Evolutionary conservation across 2,797 vertebrate genomes (phyloP), one percentile per base, ranked within the genome.

Genomic region (Cottoperca gobio): DNA sequence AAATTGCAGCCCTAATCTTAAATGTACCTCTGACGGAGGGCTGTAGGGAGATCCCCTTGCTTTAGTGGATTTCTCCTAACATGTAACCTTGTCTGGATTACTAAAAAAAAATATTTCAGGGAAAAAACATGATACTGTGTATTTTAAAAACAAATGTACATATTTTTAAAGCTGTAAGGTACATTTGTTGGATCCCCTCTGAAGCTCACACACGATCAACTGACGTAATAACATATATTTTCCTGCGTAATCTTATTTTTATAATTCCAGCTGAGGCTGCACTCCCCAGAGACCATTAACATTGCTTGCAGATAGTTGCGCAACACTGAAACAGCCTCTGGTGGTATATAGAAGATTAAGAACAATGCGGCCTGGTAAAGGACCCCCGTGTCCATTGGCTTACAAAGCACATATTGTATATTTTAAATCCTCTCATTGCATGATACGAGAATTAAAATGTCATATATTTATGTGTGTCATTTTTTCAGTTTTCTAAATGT

Each of bases 271-370:
- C 46, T 17, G 48, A 64, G 65, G 71, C 72, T 76, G 45, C 21
- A 37, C 66, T 78, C 72, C 70, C 79, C 48, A 78, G 49, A 63
- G 69, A 69, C 70, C 75, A 85, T 90, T 88, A 88, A 90, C 77
- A 70, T 90, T 80, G 76, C 73, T 70, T 79, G 79, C 86, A 80
- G 76, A 87, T 84, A 77, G 46, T 89, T 89, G 89, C 10, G 45
- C 81, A 91, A 91, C 67, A 60, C 9, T 67, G 37, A 79, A 77
- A 78, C 68, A 87, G 78, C 73, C 76, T 81, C 55, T 69, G 81
- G 64, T 76, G 63, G 60, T 83, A 84, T 88, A 70, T 78, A 81
- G 79, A 83, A 90, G 89, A 88, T 92, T 93, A 92, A 89, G 80
- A 87, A 81, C 83, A 90, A 58, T 67, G 64, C 72, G 76, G 54